Evolutionary conservation across 2,113 vertebrate species (phyloP).

Genomic region (Calypte anna): DNA sequence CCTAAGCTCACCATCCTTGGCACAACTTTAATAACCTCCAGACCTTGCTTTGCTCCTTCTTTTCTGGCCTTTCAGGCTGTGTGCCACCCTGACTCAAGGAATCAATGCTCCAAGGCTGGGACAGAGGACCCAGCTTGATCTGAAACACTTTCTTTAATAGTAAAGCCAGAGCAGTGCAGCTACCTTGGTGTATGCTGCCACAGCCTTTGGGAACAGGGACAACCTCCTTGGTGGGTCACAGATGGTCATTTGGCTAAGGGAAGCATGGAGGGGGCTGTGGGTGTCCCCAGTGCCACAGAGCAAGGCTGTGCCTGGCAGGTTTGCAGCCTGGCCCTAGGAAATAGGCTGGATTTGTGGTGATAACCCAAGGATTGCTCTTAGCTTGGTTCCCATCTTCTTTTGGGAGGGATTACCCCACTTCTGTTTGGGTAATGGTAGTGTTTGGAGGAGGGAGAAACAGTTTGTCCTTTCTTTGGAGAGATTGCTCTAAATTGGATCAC

Average conservation of each 20-base stretch:
- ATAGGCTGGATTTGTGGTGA: background rate
- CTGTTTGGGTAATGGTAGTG: background rate
- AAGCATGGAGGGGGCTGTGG: background rate
- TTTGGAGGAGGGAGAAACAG: background rate
- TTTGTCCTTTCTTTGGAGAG: background rate
- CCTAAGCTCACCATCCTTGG: background rate
- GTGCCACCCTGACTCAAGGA: background rate
- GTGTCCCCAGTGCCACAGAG: background rate
- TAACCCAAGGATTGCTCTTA: background rate
- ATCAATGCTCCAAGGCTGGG: background rate
- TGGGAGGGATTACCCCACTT: background rate
- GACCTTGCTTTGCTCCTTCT: background rate
- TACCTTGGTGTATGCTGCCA: background rate
- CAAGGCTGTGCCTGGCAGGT: background rate
- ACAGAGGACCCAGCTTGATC: background rate
- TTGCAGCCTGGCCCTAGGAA: background rate
- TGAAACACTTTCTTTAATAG: background rate
- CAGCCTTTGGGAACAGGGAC: background rate
- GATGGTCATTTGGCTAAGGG: background rate
- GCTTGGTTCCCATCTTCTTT: background rate
- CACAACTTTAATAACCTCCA: background rate
- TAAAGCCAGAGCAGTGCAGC: background rate
- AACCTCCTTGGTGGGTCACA: background rate
- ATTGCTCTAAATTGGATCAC: background rate
- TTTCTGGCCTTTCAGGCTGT: background rate